A percentile compares a stretch with the other conserved stretches of the same genome.
These are phyloP conservation scores for Rhabdornis inornatus DNA, from an alignment of 2,113 vertebrate genomes.

Conservation along the genomic window DNA sequence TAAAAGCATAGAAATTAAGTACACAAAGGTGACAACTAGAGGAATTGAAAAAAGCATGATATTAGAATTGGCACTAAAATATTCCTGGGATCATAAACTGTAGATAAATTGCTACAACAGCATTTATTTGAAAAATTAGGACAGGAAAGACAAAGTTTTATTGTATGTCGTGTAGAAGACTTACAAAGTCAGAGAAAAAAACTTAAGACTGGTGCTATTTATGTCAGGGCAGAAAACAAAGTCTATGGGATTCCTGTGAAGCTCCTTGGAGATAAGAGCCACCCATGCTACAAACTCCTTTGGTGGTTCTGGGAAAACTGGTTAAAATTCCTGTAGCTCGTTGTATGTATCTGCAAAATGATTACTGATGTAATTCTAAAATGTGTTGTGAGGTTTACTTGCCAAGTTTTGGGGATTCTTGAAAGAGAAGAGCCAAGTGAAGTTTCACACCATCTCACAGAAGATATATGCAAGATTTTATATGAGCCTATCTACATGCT, in stretches of 20 bases:
- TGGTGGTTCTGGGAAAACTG: constrained; percentile 1
- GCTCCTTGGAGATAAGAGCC: background rate
- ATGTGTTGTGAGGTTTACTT: constrained; percentile 53
- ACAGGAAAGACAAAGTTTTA: background rate
- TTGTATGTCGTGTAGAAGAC: background rate
- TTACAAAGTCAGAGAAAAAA: background rate
- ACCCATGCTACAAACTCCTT: background rate
- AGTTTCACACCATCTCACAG: constrained; percentile 58
- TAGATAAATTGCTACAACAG: background rate
- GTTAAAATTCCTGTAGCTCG: constrained; percentile 32
- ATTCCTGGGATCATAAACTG: background rate
- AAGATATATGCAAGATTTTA: constrained; percentile 52
- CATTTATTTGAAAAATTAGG: background rate
- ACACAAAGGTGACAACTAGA: background rate
- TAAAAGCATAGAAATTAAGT: background rate
- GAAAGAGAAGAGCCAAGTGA: constrained; percentile 52
- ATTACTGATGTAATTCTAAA: constrained; percentile 46
- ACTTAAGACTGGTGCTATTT: background rate
- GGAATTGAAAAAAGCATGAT: background rate
- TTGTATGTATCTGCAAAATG: constrained; percentile 9
- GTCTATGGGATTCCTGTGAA: constrained; percentile 13
- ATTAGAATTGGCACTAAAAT: background rate
- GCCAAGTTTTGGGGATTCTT: constrained; percentile 51
- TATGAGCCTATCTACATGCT: background rate
- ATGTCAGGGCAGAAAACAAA: background rate